Base-by-base conservation (phyloP, 2,888 invertebrate species). In the Thalpophila matura region DNA sequence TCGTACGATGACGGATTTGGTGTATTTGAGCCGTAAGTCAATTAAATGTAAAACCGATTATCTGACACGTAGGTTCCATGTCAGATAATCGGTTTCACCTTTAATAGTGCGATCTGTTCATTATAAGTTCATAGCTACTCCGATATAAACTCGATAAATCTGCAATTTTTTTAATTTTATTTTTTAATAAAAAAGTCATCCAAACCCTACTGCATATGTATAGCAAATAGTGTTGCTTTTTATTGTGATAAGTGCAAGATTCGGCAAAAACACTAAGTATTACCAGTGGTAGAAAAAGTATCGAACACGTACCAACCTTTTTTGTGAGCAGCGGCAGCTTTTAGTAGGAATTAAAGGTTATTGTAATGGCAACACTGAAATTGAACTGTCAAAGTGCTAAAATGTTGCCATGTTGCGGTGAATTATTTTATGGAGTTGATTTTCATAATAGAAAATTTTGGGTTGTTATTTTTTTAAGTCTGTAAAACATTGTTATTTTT, bases 321-420 rank as follows among this genome's bases (percentile, higher is more conserved):
- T 58, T 53, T 50, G 42, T 56, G 35, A 55, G 35, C 49, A 51
- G 60, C 65, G 63, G 71, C 78, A 73, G 69, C 77, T 81, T 66
- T 62, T 79, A 70, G 67, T 69, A 77, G 68, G 40, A 71, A 59
- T 67, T 63, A 51, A 56, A 53, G 29, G 45, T 73, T 64, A 64
- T 50, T 38, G 27, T 27, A 35, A 45, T 69, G 80, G 78, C 67
- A 81, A 68, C 77, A 72, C 69, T 37, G 26, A 27, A 42, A 35
- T 38, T 40, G 55, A 69, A 67, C 69, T 67, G 69, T 72, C 77
- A 76, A 70, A 67, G 67, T 73, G 73, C 56, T 61, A 60, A 54
- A 57, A 65, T 64, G 69, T 79, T 79, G 79, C 77, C 79, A 77
- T 65, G 26, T 56, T 22, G 35, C 56, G 57, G 51, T 46, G 60